Percentiles rank a stretch among this genome's conserved stretches.
Evolutionary conservation across 2,797 vertebrate species (phyloP).

Genomic region (Phoeniculus purpureus): DNA sequence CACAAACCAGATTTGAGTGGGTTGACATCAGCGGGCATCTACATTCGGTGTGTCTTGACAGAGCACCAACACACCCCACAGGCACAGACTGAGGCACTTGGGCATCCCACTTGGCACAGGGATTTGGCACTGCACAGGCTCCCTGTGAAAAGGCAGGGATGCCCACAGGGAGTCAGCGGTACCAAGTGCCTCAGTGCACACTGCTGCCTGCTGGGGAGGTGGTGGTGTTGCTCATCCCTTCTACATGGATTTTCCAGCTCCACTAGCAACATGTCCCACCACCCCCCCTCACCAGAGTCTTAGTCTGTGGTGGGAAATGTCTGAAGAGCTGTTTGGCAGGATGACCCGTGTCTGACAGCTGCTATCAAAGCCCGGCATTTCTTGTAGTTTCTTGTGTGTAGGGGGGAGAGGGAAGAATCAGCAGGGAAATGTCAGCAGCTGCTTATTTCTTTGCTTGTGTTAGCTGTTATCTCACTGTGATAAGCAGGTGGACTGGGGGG

Average conservation of each 20-base stretch:
- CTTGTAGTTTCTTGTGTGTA: background rate
- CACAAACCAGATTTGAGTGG: slow-evolving; percentile 24
- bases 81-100: background rate
- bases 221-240: background rate
- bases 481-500: slow-evolving; percentile 1
- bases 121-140: background rate
- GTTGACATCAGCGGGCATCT: background rate
- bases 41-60: background rate
- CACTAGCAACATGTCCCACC: background rate
- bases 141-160: background rate
- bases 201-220: background rate
- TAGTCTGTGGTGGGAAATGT: background rate
- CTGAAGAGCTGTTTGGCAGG: background rate
- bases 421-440: slow-evolving; percentile 42
- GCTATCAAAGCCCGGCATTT: slow-evolving; percentile 3
- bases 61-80: background rate
- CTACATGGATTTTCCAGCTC: background rate
- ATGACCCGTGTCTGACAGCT: background rate
- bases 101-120: background rate
- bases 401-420: background rate
- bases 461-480: slow-evolving; percentile 7
- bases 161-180: background rate
- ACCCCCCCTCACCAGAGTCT: background rate
- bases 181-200: background rate
- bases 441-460: background rate